These are phyloP conservation scores for Diplolepis rosae DNA, from an alignment of 2,888 invertebrate species.

Conservation along the genomic window DNA sequence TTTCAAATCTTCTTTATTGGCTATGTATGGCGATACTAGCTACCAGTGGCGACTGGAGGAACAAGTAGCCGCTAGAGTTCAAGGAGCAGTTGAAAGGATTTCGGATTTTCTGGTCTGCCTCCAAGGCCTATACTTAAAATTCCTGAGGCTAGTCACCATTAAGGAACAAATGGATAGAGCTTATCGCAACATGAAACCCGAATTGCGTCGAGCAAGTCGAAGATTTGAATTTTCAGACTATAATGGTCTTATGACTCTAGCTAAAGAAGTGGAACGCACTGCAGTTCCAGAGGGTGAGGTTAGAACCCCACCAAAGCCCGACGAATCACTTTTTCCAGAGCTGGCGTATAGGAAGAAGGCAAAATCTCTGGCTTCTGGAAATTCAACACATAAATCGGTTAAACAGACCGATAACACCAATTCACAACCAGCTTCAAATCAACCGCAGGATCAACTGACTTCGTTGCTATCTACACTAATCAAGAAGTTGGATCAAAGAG, in stretches of 20 bases:
- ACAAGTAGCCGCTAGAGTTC: neutral
- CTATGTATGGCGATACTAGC: neutral
- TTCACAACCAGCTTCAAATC: neutral
- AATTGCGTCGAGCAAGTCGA: conserved; percentile 8
- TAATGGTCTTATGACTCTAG: conserved; percentile 9
- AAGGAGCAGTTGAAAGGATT: conserved; percentile 31
- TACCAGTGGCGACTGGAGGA: conserved; percentile 28
- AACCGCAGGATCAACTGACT: rapidly evolving
- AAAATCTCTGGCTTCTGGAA: neutral
- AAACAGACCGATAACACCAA: no score
- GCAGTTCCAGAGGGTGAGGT: neutral
- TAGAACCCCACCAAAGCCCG: neutral
- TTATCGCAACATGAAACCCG: conserved; percentile 31
- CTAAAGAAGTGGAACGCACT: neutral
- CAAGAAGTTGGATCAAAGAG: neutral
- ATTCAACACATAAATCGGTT: neutral
- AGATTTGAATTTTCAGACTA: conserved; percentile 27
- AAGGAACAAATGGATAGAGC: conserved; percentile 33
- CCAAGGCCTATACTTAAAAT: conserved; percentile 7
- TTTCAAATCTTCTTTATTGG: conserved; percentile 12
- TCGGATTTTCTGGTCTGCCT: conserved; percentile 17
- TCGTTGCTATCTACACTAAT: neutral
- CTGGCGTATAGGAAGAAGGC: neutral
- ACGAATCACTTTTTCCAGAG: neutral
- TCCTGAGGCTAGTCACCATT: neutral